These are phyloP conservation scores for Cylindroiulus punctatus DNA, from an alignment of 2,888 invertebrate species.

Conservation along the genomic window DNA sequence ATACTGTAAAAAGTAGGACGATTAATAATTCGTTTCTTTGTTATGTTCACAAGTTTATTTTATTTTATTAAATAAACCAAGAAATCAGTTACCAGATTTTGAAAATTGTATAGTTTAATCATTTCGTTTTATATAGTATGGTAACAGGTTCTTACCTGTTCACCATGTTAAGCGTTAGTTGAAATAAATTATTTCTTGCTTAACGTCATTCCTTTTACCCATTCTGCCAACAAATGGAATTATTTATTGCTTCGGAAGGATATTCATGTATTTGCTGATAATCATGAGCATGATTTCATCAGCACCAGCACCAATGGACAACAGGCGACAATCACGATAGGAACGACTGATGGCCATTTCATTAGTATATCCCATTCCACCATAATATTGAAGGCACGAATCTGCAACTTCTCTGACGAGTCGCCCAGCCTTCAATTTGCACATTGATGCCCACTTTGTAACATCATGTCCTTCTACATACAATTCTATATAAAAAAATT, in stretches of 20 bases:
- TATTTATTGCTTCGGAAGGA: constrained; percentile 62
- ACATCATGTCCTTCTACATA: constrained; percentile 67
- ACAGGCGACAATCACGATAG: constrained; percentile 68
- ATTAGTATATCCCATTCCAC: constrained; percentile 71
- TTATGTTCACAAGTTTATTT: background rate
- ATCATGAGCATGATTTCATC: constrained; percentile 72
- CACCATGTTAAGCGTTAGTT: no score
- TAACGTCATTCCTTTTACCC: no score
- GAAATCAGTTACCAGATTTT: background rate
- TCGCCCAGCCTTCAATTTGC: constrained; percentile 70
- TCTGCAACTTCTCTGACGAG: constrained; percentile 68
- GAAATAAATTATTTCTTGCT: no score
- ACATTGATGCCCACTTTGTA: constrained; percentile 70
- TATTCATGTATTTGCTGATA: constrained; percentile 70
- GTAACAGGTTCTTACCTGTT: no score
- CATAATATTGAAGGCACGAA: constrained; percentile 71
- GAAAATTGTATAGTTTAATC: no score
- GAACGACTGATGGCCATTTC: constrained; percentile 66
- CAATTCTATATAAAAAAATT: constrained; percentile 59
- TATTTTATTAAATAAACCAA: constrained; percentile 10
- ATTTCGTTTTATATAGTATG: no score
- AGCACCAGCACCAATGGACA: constrained; percentile 71
- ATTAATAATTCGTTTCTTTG: background rate
- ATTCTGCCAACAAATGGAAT: constrained; percentile 25
- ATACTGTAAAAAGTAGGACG: background rate